These are phyloP conservation scores for Sphaerophoria rueppellii DNA, from an alignment of 2,888 invertebrate species.

Conservation along the genomic window DNA sequence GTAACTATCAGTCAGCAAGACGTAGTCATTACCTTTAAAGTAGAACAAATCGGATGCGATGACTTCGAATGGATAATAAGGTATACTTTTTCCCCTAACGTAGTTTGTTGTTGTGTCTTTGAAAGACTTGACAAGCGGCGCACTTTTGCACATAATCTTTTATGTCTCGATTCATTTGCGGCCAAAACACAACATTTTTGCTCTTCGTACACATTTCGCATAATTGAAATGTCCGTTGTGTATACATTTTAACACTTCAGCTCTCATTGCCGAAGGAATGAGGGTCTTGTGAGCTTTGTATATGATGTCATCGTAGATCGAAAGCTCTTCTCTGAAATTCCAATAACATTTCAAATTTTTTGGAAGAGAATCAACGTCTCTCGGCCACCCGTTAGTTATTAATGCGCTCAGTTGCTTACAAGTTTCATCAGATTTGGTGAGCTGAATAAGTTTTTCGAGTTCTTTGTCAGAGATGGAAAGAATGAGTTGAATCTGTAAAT, in stretches of 20 bases:
- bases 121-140: constrained; percentile 23
- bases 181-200: constrained; percentile 39
- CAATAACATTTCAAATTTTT: constrained; percentile 15
- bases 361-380: constrained; percentile 4
- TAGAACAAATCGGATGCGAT: constrained; percentile 36
- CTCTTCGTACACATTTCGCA: constrained; percentile 34
- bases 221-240: constrained; percentile 16
- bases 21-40: constrained; percentile 29
- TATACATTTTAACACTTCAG: constrained; percentile 19
- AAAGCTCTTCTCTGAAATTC: constrained; percentile 42
- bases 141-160: constrained; percentile 32
- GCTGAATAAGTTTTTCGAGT: constrained; percentile 4
- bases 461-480: constrained; percentile 30
- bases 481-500: constrained; percentile 30
- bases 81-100: too few species aligned
- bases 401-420: constrained; percentile 29
- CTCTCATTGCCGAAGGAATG: constrained; percentile 29
- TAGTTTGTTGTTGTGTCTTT: constrained; percentile 27
- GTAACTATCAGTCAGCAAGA: constrained; percentile 31
- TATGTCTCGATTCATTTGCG: constrained; percentile 31
- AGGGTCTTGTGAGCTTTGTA: constrained; percentile 26
- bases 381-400: too few species aligned
- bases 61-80: constrained; percentile 37
- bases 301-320: constrained; percentile 28
- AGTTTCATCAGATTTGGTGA: constrained; percentile 28